phyloP scores from a whole-genome alignment of 2,888 invertebrate genomes.

The Antheraea assamensis region DNA sequence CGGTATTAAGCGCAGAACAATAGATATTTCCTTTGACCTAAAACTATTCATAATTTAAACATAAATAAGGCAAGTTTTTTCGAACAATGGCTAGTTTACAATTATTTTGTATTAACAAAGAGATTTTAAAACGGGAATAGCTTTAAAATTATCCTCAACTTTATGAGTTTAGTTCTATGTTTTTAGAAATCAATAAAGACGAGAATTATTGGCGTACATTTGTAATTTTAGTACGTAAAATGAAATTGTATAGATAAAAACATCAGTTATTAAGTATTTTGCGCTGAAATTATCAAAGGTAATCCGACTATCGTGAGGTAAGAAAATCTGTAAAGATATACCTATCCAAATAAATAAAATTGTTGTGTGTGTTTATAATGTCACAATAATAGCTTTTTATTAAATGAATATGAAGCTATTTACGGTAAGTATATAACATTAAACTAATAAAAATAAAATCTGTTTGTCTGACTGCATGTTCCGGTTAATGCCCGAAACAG shows the following conservation, averaged over 20 bases:
- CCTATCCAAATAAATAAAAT: too few species aligned
- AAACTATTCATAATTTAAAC: constrained; percentile 37
- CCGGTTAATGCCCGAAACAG: too few species aligned
- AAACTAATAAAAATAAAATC: too few species aligned
- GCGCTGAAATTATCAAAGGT: too few species aligned
- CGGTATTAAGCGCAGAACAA: constrained; percentile 29
- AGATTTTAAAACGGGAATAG: constrained; percentile 25
- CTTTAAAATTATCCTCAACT: constrained; percentile 5
- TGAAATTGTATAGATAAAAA: not conserved
- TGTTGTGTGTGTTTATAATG: too few species aligned
- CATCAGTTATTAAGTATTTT: too few species aligned
- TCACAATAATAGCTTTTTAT: too few species aligned
- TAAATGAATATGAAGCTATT: too few species aligned
- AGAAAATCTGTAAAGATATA: too few species aligned
- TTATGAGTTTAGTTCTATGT: not conserved
- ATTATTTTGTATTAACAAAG: constrained; percentile 24
- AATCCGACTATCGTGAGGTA: too few species aligned
- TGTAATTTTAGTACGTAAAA: not conserved
- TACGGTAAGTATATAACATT: too few species aligned
- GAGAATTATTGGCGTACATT: not conserved
- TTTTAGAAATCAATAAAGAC: not conserved
- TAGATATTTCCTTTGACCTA: constrained; percentile 40
- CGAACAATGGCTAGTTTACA: constrained; percentile 35
- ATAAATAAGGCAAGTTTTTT: constrained; percentile 32
- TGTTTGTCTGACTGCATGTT: too few species aligned